Evolutionary conservation across 2,888 invertebrate genomes (phyloP).

Genomic region (Erebia palarica): DNA sequence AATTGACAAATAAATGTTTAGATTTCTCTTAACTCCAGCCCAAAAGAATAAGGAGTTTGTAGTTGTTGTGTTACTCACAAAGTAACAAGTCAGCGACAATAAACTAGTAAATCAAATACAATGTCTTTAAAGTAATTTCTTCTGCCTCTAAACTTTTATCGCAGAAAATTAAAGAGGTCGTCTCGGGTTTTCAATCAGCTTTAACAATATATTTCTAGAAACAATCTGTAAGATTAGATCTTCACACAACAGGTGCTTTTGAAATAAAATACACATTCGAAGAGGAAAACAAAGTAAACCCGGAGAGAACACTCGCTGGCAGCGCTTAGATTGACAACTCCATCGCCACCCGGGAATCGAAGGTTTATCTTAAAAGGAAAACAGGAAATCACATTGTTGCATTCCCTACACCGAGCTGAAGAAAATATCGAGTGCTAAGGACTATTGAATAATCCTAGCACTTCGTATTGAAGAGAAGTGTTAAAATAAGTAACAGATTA

Average conservation of each 20-base stretch:
- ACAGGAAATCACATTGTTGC: slow-evolving; percentile 11
- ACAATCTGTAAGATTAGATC: slow-evolving; percentile 14
- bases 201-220: not conserved
- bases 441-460: not conserved
- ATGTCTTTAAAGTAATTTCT: too few species aligned
- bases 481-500: too few species aligned
- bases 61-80: too few species aligned
- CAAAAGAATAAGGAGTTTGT: too few species aligned
- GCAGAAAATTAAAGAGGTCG: not conserved
- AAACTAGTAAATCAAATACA: too few species aligned
- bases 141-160: not conserved
- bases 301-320: not conserved
- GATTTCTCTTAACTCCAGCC: too few species aligned
- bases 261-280: slow-evolving; percentile 12
- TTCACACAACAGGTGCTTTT: slow-evolving; percentile 8
- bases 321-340: slow-evolving; percentile 25
- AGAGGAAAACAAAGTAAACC: slow-evolving; percentile 10
- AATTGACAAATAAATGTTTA: too few species aligned
- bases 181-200: not conserved
- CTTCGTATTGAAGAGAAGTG: too few species aligned
- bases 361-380: slow-evolving; percentile 24
- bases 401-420: not conserved
- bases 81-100: too few species aligned
- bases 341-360: slow-evolving; percentile 27
- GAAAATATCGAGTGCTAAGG: not conserved